Evolutionary conservation across 2,113 vertebrate species (phyloP).

Genomic region (Scortum barcoo): DNA sequence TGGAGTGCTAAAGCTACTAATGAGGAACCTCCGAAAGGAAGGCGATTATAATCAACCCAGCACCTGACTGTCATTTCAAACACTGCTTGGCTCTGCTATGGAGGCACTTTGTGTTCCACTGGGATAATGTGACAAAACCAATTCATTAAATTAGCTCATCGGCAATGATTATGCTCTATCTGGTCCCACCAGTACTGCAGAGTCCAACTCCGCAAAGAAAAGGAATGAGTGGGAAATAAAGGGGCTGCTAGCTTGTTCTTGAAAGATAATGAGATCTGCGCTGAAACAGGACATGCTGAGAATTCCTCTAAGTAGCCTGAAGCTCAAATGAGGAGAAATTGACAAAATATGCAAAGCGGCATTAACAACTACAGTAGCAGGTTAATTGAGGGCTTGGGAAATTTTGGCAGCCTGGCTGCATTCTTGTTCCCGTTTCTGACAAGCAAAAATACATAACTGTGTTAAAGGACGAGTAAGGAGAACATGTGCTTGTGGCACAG

Average conservation of each 20-base stretch:
- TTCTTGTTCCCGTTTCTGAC: slow-evolving; percentile 45
- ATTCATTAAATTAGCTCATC: slow-evolving; percentile 93
- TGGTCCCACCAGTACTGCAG: slow-evolving; percentile 68
- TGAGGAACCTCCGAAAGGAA: slow-evolving; percentile 77
- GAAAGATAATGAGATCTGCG: slow-evolving; percentile 80
- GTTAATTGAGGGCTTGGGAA: slow-evolving; percentile 85
- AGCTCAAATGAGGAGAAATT: slow-evolving; percentile 72
- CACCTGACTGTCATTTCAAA: slow-evolving; percentile 83
- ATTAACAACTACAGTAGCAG: slow-evolving; percentile 74
- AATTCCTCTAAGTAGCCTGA: slow-evolving; percentile 75
- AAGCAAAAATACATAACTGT: slow-evolving; percentile 59
- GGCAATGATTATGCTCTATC: slow-evolving; percentile 83
- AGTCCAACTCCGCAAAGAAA: slow-evolving; percentile 64
- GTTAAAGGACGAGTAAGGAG: slow-evolving; percentile 57
- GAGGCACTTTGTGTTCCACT: slow-evolving; percentile 62
- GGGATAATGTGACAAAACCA: slow-evolving; percentile 81
- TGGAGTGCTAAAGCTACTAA: slow-evolving; percentile 76
- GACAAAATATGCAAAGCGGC: slow-evolving; percentile 77
- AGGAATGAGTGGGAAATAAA: slow-evolving; percentile 65
- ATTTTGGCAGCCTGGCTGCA: slow-evolving; percentile 64
- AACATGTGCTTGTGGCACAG: slow-evolving; percentile 31
- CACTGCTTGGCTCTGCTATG: slow-evolving; percentile 65
- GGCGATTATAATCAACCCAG: slow-evolving; percentile 77
- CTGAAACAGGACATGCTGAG: slow-evolving; percentile 66
- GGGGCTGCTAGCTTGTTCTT: slow-evolving; percentile 70